Base-by-base conservation (phyloP, 2,113 vertebrate species). In the Pelusios castaneus region DNA sequence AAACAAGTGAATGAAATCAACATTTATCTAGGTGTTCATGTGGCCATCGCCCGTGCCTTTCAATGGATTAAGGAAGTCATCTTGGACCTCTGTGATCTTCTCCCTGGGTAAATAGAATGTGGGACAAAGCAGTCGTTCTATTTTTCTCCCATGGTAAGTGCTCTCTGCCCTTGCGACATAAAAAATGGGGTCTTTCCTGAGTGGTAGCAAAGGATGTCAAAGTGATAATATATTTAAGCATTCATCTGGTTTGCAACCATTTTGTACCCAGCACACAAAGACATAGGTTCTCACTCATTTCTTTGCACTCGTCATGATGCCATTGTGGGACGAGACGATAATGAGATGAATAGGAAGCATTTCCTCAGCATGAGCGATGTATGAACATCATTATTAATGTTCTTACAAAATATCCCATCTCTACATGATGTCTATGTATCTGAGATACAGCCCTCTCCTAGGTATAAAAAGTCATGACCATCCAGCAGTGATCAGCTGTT, bases 341-440 rank as follows among this genome's bases (percentile, higher is more conserved):
- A 97, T 97, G 97, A 97, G 97, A 97, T 97, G 96, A 97, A 97
- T 96, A 96, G 94, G 95, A 95, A 97, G 96, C 96, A 97, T 96
- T 97, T 95, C 97, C 97, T 92, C 97, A 97, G 97, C 97, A 95
- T 96, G 97, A 95, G 93, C 95, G 56, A 96, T 95, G 96, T 96
- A 91, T 96, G 97, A 96, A 97, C 95, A 96, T 97, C 97, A 96
- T 97, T 97, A 97, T 97, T 96, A 97, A 97, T 97, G 97, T 95
- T 97, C 94, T 63, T 95, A 96, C 94, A 97, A 96, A 97, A 96
- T 96, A 96, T 97, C 95, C 94, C 92, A 94, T 96, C 97, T 95
- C 97, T 97, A 97, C 97, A 96, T 96, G 97, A 96, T 88, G 94
- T 93, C 96, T 90, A 92, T 89, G 82, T 97, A 97, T 97, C 96